phyloP scores from a whole-genome alignment of 2,113 vertebrate genomes.

The Sorex fumeus region DNA sequence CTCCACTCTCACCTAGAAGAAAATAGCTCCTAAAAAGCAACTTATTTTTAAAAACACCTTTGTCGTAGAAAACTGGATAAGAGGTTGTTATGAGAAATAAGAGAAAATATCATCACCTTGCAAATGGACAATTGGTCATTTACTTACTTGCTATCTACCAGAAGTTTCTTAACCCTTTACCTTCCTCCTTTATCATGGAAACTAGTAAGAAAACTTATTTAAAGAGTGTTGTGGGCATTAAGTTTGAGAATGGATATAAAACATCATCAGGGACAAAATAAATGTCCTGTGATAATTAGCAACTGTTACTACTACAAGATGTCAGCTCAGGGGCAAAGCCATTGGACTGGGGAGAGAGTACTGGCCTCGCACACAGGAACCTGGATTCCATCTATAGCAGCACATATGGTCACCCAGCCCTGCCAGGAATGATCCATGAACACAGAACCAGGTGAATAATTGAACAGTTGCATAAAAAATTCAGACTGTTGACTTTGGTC shows the following conservation, averaged over 20 bases:
- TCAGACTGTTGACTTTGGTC: not conserved
- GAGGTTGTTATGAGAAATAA: not conserved
- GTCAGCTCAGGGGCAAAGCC: not conserved
- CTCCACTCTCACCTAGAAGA: conserved; percentile 1
- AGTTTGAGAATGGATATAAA: not conserved
- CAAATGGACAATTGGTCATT: not conserved
- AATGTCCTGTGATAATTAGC: not conserved
- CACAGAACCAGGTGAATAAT: not conserved
- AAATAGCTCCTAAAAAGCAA: not conserved
- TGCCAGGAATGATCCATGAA: too few relatives aligned
- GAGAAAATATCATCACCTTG: not conserved
- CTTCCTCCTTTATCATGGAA: not conserved
- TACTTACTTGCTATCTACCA: not conserved
- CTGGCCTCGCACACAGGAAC: too few relatives aligned
- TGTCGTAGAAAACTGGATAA: not conserved
- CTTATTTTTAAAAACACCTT: not conserved
- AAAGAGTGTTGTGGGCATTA: not conserved
- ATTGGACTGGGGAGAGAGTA: too few relatives aligned
- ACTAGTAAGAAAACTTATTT: not conserved
- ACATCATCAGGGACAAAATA: not conserved
- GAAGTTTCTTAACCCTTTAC: not conserved
- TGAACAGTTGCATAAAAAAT: conserved; percentile 16
- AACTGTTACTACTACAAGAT: not conserved
- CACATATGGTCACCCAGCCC: too few relatives aligned
- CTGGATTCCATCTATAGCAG: too few relatives aligned